A percentile compares a stretch with the other conserved stretches of the same genome.
These are phyloP conservation scores for Rhyzopertha dominica DNA, from an alignment of 1,140 invertebrate species.

Conservation along the genomic window DNA sequence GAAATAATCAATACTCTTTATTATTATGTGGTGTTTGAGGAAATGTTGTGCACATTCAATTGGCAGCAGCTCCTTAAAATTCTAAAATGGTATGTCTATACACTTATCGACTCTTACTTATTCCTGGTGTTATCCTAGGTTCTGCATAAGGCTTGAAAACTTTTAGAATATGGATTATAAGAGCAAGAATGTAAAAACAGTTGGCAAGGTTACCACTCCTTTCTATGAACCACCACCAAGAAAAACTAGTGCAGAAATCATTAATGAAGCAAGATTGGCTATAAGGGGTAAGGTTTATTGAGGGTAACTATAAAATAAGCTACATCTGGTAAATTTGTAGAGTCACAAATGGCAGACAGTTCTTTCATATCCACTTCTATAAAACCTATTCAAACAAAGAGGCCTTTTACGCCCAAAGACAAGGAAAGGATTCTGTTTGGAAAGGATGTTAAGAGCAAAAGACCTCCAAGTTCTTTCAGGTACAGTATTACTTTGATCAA, in stretches of 20 bases:
- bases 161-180: too few species aligned
- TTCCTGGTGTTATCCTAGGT: too few species aligned
- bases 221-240: constrained; percentile 39
- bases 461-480: constrained; percentile 77
- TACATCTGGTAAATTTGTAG: constrained; percentile 17
- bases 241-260: constrained; percentile 71
- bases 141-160: too few species aligned
- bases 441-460: constrained; percentile 50
- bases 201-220: constrained; percentile 27
- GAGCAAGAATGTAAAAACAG: constrained; percentile 24
- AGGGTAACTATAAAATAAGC: background rate
- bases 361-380: constrained; percentile 34
- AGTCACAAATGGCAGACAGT: constrained; percentile 39
- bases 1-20: constrained; percentile 32
- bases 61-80: too few species aligned
- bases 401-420: constrained; percentile 76
- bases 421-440: constrained; percentile 67
- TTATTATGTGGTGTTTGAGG: background rate
- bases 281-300: constrained; percentile 41
- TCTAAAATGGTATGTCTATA: too few species aligned
- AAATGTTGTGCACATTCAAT: background rate
- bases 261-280: constrained; percentile 67
- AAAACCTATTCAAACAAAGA: constrained; percentile 58
- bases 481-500: constrained; percentile 40
- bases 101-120: too few species aligned